Base-by-base conservation (phyloP, 2,113 vertebrate genomes). In the Arenaria interpres region DNA sequence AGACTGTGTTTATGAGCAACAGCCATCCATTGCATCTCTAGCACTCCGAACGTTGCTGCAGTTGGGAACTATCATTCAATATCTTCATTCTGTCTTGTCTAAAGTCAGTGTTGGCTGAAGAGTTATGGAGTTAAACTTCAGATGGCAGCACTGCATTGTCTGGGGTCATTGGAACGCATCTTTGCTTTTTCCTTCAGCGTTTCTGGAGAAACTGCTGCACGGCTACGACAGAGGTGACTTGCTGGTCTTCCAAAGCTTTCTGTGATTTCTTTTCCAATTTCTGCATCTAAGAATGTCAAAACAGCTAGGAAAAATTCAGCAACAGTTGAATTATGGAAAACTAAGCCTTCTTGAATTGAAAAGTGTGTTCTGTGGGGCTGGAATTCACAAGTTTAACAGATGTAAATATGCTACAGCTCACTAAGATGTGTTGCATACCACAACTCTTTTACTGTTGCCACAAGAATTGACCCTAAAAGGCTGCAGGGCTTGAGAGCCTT, bases 371-470 rank as follows among this genome's bases (percentile, higher is more conserved):
- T 60, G 7, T 74, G 72, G 14, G 41, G 8, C 46, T 94, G 68
- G 74, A 89, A 96, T 92, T 80, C 75, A 86, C 64, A 71, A 83
- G 39, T 90, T 93, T 73, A 86, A 63, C 53, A 53, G 53, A 91
- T 68, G 35, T 89, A 89, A 75, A 75, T 92, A 79, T 77, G 37
- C 41, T 54, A 83, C 46, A 89, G 54, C 80, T 96, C 63, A 63
- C 59, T 94, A 63, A 71, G 12, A 90, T 83, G 25, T 91, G 62
- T 90, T 56, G 95, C 53, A 69, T 93, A 60, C 33, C 53, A 28
- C 72, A 88, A 85, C 95, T 93, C n/a, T 93, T 89, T 89, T 68
- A 46, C 67, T 90, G 30, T 85, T 96, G 59, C 85, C 54, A 91
- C 50, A 91, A 63, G 46, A 95, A 80, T 57, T 94, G 84, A 94